These are phyloP conservation scores for Cosmopolites sordidus DNA, from an alignment of 2,888 invertebrate species.

Conservation along the genomic window DNA sequence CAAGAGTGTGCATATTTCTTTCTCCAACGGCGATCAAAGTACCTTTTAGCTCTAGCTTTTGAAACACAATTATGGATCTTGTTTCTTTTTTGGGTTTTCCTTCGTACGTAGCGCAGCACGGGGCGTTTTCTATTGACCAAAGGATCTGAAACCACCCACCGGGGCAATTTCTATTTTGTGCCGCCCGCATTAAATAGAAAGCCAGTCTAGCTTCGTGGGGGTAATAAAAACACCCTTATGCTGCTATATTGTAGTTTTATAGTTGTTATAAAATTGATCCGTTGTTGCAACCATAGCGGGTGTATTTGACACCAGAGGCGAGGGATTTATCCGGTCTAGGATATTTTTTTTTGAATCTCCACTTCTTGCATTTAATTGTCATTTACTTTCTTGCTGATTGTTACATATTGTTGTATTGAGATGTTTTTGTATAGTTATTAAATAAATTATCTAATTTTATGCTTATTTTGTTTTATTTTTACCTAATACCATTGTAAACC, in stretches of 20 bases:
- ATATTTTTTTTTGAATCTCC: not conserved
- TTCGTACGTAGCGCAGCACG: not conserved
- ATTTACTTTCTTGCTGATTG: conserved; percentile 1
- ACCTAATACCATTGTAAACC: too few species aligned
- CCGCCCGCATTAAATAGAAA: not conserved
- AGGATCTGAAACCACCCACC: not conserved
- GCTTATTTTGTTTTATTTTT: too few species aligned
- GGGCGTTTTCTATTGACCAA: not conserved
- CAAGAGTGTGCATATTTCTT: too few species aligned
- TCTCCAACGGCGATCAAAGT: too few species aligned
- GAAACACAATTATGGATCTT: too few species aligned
- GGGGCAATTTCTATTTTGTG: too few species aligned
- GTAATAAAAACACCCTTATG: not conserved
- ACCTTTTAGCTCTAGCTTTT: too few species aligned
- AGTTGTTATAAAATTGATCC: not conserved
- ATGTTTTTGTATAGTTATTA: conserved; percentile 1
- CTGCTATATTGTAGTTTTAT: not conserved
- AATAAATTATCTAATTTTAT: conserved; percentile 2
- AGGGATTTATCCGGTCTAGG: not conserved
- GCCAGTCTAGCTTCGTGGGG: too few species aligned
- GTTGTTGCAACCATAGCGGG: not conserved
- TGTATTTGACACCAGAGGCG: not conserved
- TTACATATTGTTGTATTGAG: conserved; percentile 1
- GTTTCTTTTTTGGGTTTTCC: not conserved
- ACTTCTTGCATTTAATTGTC: conserved; percentile 1